These are phyloP conservation scores for Nephila pilipes DNA, from an alignment of 1,140 invertebrate genomes.

Conservation along the genomic window DNA sequence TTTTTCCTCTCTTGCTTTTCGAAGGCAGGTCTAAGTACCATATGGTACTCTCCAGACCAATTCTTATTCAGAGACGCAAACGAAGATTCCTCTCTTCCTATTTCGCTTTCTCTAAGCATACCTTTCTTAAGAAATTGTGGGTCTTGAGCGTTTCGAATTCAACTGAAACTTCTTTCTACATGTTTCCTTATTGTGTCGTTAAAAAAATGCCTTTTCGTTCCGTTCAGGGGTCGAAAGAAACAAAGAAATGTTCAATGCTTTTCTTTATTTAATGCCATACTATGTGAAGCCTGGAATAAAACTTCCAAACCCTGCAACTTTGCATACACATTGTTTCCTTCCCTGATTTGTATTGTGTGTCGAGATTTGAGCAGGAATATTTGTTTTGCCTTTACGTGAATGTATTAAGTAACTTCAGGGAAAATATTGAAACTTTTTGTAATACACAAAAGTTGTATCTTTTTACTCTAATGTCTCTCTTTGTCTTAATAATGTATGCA, in stretches of 20 bases:
- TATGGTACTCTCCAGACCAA: conserved; percentile 40
- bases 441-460: background rate
- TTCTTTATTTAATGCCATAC: background rate
- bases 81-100: background rate
- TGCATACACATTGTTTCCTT: conserved; percentile 25
- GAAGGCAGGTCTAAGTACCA: conserved; percentile 51
- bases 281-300: background rate
- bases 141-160: background rate
- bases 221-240: background rate
- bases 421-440: background rate
- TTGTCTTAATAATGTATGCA: background rate
- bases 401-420: background rate
- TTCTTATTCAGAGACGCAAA: conserved; percentile 45
- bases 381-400: background rate
- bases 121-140: background rate
- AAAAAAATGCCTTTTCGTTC: conserved; percentile 14
- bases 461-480: background rate
- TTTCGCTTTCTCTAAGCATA: background rate
- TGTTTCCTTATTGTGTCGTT: conserved; percentile 30
- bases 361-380: background rate
- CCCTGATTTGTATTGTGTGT: background rate
- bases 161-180: background rate
- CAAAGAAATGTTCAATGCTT: background rate
- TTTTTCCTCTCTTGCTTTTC: background rate
- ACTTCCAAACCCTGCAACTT: background rate